Conservation (phyloP, 2,113 vertebrate genomes). For the Redunca redunca region DNA sequence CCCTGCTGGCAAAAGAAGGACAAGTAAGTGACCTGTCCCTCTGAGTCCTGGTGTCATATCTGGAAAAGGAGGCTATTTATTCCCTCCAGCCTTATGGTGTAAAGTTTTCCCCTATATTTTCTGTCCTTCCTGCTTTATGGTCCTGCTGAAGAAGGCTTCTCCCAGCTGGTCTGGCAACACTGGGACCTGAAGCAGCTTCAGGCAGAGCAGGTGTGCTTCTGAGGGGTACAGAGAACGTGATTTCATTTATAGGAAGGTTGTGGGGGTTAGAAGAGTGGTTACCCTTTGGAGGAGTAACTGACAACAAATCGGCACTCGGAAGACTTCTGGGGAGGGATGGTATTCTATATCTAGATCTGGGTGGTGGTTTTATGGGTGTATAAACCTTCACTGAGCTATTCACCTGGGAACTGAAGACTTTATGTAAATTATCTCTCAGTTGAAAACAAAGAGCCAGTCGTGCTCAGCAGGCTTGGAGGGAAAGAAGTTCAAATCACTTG, state of each 20-base stretch:
- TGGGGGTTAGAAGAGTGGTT: fast-evolving
- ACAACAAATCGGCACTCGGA: neutral
- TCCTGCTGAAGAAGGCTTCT: neutral
- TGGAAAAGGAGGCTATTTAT: neutral
- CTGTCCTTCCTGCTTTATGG: neutral
- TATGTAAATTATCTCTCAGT: conserved; percentile 4
- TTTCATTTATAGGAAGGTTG: neutral
- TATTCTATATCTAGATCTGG: neutral
- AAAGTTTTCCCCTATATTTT: neutral
- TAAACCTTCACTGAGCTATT: neutral
- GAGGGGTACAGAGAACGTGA: fast-evolving
- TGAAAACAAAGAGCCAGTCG: neutral
- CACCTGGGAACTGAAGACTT: neutral
- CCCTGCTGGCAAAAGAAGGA: neutral
- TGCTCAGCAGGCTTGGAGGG: neutral
- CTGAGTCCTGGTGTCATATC: neutral
- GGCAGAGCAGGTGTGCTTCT: neutral
- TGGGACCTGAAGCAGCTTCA: neutral
- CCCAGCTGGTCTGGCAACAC: neutral
- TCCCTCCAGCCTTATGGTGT: neutral
- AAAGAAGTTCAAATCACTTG: neutral
- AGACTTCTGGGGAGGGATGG: neutral
- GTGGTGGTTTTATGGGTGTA: neutral
- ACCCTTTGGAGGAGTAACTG: neutral
- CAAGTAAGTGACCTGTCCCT: neutral